Percentiles rank a stretch among this genome's conserved stretches.
Conservation (phyloP, 1,140 invertebrate species). For the Hyphantria cunea region DNA sequence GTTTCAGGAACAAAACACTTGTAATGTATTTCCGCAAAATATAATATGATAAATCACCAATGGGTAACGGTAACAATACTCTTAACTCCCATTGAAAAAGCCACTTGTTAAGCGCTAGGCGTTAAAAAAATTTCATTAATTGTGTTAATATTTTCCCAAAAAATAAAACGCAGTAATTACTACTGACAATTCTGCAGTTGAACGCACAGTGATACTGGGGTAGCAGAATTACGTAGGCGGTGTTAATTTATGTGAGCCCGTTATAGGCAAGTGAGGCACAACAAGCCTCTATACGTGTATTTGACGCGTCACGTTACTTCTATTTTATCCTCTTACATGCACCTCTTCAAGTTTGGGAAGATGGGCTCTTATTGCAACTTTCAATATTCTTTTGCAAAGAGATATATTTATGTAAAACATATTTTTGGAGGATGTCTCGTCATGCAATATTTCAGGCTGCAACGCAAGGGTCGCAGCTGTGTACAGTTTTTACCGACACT, state of each 20-base stretch:
- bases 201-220: slow-evolving; percentile 32
- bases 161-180: slow-evolving; percentile 25
- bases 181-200: slow-evolving; percentile 31
- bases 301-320: too few species aligned
- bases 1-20: too few species aligned
- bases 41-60: too few species aligned
- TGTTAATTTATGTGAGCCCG: slow-evolving; percentile 10
- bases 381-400: too few species aligned
- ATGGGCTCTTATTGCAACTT: too few species aligned
- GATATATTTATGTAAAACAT: slow-evolving; percentile 21
- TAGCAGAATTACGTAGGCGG: slow-evolving; percentile 15
- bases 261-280: slow-evolving; percentile 13
- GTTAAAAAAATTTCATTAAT: too few species aligned
- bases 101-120: too few species aligned
- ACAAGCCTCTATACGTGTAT: neutral
- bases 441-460: slow-evolving; percentile 7
- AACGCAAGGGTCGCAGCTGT: slow-evolving; percentile 16
- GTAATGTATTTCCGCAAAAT: too few species aligned
- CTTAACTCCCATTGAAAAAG: too few species aligned
- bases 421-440: slow-evolving; percentile 12
- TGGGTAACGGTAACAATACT: too few species aligned
- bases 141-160: neutral
- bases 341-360: too few species aligned
- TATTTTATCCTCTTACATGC: too few species aligned
- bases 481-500: slow-evolving; percentile 13